Base-by-base conservation (phyloP, 2,888 invertebrate species). In the Cataglyphis livida region DNA sequence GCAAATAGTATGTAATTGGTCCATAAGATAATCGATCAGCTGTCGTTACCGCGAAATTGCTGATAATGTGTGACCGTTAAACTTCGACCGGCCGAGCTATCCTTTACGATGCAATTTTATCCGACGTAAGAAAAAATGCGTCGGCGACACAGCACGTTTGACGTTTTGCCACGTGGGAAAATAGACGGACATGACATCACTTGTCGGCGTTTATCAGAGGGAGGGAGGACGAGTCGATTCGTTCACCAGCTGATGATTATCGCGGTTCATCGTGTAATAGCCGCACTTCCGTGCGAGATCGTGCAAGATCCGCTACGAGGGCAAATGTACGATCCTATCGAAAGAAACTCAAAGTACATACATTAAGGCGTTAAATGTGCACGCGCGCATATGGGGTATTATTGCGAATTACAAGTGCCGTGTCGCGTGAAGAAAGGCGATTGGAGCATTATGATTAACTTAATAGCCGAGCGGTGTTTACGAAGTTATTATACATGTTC, bases 241-340 rank as follows among this genome's bases (percentile, higher is more conserved):
- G 54, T 87, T 87, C 82, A 82, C 65, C 66, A 35, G n/a, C 81
- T 73, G 87, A 88, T 87, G 83, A 86, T 88, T 76, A 54, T 81
- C 64, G 71, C 15, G 68, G 32, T 73, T 73, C n/a, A 51, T 51
- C 61, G 51, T 59, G 35, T 68, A 74, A 73, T 41, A 68, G 62
- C 71, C 65, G 41, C 48, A 65, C 73, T 65, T 59, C 83, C 88
- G 81, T 82, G 6, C 44, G 28, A 38, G 74, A 44, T 28, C 28
- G 32, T 70, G 35, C 41, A 3, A 35, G 64, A 64, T 64, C 10
- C 64, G 51, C 18, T 64, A 38, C 44, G n/a, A 32, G 32, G 9
- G 38, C 41, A 28, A 35, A 75, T 51, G 64, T 25, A 38, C 73
- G 35, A 54, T 61, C 5, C 44, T 44, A 74, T 62, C 74, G 32